Percentiles rank a stretch among this genome's conserved stretches.
phyloP scores from a whole-genome alignment of 1,140 invertebrate genomes.

The Tetramorium simillimum region DNA sequence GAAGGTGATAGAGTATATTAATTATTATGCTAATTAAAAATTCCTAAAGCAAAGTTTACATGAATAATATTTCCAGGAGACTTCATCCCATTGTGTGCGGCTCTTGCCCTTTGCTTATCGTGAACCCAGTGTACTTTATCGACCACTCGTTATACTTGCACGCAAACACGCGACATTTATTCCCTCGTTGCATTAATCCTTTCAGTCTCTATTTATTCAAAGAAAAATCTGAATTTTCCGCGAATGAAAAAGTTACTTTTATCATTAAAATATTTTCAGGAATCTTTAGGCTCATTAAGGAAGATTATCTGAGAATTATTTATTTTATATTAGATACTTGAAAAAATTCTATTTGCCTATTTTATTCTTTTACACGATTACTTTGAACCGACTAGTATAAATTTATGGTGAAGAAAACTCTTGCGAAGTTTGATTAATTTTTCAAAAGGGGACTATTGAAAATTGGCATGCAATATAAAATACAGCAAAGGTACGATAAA shows the following conservation, averaged over 20 bases:
- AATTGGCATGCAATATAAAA: conserved; percentile 7
- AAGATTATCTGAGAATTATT: not conserved
- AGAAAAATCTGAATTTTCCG: conserved; percentile 27
- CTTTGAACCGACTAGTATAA: not conserved
- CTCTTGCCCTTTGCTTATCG: conserved; percentile 57
- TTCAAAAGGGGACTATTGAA: not conserved
- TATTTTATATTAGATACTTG: not conserved
- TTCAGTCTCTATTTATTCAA: conserved; percentile 32
- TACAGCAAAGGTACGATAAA: not conserved
- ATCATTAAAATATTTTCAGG: not conserved
- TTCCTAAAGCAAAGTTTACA: conserved; percentile 26
- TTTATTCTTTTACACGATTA: not conserved
- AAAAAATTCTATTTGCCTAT: not conserved
- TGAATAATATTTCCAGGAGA: conserved; percentile 52
- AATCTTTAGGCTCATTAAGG: not conserved
- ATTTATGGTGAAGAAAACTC: not conserved
- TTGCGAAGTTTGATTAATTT: not conserved
- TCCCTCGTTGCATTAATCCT: conserved; percentile 42
- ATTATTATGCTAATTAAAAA: conserved; percentile 52
- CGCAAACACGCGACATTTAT: conserved; percentile 54
- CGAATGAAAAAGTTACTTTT: not conserved
- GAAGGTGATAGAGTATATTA: not conserved
- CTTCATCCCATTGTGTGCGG: conserved; percentile 27
- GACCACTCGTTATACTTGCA: conserved; percentile 49
- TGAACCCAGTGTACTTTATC: conserved; percentile 32